A percentile compares a stretch with the other conserved stretches of the same genome.
Conservation (phyloP, 2,113 vertebrate genomes). For the Melanerpes aurifrons region DNA sequence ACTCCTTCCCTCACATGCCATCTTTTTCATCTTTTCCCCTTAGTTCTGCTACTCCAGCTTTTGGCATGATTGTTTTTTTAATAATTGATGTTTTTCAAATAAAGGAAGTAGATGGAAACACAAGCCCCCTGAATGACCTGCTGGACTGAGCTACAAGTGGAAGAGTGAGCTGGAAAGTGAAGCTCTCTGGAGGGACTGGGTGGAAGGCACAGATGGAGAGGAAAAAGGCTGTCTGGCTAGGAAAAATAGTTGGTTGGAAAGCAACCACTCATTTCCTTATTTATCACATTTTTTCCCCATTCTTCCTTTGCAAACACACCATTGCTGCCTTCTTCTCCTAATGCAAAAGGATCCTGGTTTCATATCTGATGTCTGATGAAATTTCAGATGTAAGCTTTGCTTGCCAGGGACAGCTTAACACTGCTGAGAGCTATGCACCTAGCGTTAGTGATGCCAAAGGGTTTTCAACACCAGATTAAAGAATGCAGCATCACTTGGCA, state of each 20-base stretch:
- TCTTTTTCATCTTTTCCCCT: conserved; percentile 33
- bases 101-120: background rate
- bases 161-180: background rate
- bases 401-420: background rate
- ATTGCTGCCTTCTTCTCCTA: background rate
- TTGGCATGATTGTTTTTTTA: background rate
- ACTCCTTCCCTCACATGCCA: background rate
- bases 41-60: conserved; percentile 39
- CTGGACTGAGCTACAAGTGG: background rate
- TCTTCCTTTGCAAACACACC: background rate
- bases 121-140: fast-evolving
- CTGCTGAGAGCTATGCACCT: background rate
- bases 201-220: background rate
- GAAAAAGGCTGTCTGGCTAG: background rate
- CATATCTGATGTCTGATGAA: background rate
- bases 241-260: background rate
- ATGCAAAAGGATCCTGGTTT: background rate
- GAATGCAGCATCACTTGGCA: background rate
- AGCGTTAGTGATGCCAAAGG: fast-evolving
- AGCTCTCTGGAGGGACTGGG: background rate
- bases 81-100: background rate
- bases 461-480: background rate
- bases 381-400: background rate
- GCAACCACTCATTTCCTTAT: conserved; percentile 8
- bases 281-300: background rate